phyloP scores from a whole-genome alignment of 1,140 invertebrate species.

The Zaprionus davidi region DNA sequence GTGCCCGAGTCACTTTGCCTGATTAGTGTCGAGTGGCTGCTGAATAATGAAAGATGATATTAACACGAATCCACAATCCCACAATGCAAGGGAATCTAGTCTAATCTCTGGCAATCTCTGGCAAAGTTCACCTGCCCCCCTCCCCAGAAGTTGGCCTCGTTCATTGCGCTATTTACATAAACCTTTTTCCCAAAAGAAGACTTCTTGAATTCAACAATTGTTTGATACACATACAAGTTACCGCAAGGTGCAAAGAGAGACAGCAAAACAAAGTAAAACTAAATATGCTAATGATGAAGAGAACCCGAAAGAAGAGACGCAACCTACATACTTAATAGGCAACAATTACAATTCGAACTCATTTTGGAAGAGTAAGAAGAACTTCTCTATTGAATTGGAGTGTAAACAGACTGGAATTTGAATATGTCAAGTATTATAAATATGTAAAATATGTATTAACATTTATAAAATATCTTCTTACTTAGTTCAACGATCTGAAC shows the following conservation, averaged over 20 bases:
- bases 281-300: constrained; percentile 44
- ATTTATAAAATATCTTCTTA: no score
- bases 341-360: constrained; percentile 17
- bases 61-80: constrained; percentile 45
- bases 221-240: constrained; percentile 74
- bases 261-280: constrained; percentile 6
- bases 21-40: constrained; percentile 76
- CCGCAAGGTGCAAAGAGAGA: constrained; percentile 19
- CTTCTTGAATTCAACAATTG: constrained; percentile 44
- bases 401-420: not conserved
- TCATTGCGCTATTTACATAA: constrained; percentile 55
- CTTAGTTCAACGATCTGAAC: not conserved
- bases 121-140: constrained; percentile 14
- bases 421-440: no score
- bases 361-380: constrained; percentile 1
- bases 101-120: not conserved
- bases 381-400: constrained; percentile 1
- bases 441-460: no score
- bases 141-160: not conserved
- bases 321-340: constrained; percentile 62
- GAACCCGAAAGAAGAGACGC: constrained; percentile 28
- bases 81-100: not conserved
- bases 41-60: constrained; percentile 72
- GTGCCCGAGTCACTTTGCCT: constrained; percentile 62
- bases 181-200: constrained; percentile 34